Evolutionary conservation across 1,140 invertebrate species (phyloP).

Genomic region (Andrena cerasifolii): DNA sequence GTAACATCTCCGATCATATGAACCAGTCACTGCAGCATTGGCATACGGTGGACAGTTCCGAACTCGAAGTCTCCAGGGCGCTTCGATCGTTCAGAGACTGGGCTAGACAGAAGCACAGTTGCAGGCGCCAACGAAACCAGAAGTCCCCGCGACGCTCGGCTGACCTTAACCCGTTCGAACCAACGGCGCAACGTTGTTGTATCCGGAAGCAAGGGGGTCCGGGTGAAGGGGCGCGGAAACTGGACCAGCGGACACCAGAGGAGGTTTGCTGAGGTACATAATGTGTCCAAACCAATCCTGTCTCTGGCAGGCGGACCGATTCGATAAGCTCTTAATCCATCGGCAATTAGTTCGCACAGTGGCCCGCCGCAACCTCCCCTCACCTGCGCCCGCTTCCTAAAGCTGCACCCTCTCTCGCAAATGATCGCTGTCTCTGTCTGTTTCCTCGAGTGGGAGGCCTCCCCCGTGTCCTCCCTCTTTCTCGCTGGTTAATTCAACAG

Average conservation of each 20-base stretch:
- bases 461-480: neutral
- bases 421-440: conserved; percentile 38
- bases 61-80: neutral
- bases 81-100: neutral
- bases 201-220: neutral
- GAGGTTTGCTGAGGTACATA: conserved; percentile 38
- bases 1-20: too few relatives aligned
- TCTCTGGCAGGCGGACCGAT: conserved; percentile 51
- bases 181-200: conserved; percentile 1
- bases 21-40: too few relatives aligned
- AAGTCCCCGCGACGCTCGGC: neutral
- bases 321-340: conserved; percentile 74
- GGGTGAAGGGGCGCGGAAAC: conserved; percentile 22
- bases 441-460: conserved; percentile 10
- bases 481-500: conserved; percentile 29
- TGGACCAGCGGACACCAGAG: neutral
- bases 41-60: too few relatives aligned
- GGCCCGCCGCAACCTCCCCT: conserved; percentile 29
- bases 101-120: too few relatives aligned
- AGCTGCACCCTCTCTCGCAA: conserved; percentile 22
- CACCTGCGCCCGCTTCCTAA: conserved; percentile 21
- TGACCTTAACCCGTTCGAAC: conserved; percentile 46
- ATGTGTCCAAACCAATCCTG: conserved; percentile 51
- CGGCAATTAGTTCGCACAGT: conserved; percentile 68
- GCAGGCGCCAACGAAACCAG: neutral